Evolutionary conservation across 2,888 invertebrate genomes (phyloP).

Genomic region (Sisyra terminalis): DNA sequence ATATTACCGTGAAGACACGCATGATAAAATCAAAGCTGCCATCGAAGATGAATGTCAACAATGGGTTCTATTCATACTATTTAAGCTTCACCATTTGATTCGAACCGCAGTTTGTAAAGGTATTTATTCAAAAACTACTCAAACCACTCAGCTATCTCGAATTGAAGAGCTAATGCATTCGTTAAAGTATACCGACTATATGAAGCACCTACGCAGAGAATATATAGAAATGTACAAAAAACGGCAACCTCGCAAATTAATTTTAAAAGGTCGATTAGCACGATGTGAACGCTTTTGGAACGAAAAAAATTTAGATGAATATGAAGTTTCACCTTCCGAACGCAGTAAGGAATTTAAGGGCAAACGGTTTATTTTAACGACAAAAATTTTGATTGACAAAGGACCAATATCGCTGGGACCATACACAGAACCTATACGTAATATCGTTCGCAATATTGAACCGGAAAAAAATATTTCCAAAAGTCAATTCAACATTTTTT

Average conservation of each 20-base stretch:
- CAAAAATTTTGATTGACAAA: background rate
- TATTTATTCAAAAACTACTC: constrained; percentile 18
- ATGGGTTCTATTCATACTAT: constrained; percentile 20
- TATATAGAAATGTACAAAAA: constrained; percentile 9
- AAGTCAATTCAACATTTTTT: background rate
- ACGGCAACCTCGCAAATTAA: background rate
- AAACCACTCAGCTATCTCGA: constrained; percentile 18
- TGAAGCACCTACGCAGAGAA: constrained; percentile 16
- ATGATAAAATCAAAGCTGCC: constrained; percentile 9
- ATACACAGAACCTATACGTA: constrained; percentile 2
- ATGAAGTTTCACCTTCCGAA: background rate
- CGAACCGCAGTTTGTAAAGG: constrained; percentile 20
- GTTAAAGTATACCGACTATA: constrained; percentile 19
- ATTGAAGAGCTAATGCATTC: constrained; percentile 20
- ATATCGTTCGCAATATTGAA: constrained; percentile 3
- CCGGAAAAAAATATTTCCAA: constrained; percentile 3
- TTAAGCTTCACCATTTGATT: constrained; percentile 24
- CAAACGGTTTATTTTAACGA: constrained; percentile 1
- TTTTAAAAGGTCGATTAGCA: constrained; percentile 1
- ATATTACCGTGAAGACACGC: background rate
- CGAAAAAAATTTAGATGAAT: constrained; percentile 4
- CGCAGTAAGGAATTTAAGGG: background rate
- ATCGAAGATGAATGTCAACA: constrained; percentile 16
- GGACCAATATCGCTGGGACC: background rate
- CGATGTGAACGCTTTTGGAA: constrained; percentile 7